phyloP scores from a whole-genome alignment of 2,113 vertebrate species.

The Megaleporinus macrocephalus region DNA sequence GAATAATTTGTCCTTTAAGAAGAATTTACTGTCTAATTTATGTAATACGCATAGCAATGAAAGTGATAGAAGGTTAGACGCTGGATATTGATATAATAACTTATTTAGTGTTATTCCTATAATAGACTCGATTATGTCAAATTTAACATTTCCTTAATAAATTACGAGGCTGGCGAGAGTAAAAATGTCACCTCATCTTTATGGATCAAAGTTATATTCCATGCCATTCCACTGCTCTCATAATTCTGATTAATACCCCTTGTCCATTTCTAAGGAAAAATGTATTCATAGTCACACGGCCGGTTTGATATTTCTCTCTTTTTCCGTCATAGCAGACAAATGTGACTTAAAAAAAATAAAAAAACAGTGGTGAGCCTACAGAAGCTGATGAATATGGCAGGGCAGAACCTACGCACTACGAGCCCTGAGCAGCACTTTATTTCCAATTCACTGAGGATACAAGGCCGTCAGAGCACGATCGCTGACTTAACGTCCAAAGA shows the following conservation, averaged over 20 bases:
- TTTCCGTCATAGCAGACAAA: conserved; percentile 15
- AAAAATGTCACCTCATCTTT: conserved; percentile 60
- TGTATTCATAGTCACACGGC: conserved; percentile 58
- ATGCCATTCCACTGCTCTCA: conserved; percentile 45
- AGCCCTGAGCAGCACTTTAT: not conserved
- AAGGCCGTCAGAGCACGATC: too few relatives aligned
- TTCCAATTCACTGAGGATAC: too few relatives aligned
- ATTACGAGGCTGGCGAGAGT: conserved; percentile 45
- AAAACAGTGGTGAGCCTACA: conserved; percentile 25
- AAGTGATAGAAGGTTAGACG: conserved; percentile 46
- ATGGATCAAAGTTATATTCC: conserved; percentile 58
- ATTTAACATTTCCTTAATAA: conserved; percentile 55
- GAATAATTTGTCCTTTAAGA: conserved; percentile 34
- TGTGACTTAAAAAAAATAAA: conserved; percentile 40
- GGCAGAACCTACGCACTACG: not conserved
- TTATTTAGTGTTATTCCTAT: conserved; percentile 56
- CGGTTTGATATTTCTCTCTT: conserved; percentile 19
- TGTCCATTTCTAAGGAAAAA: conserved; percentile 49
- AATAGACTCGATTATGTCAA: conserved; percentile 56
- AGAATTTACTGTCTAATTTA: conserved; percentile 20
- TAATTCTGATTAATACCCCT: conserved; percentile 60
- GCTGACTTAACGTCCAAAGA: not conserved
- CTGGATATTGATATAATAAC: conserved; percentile 44
- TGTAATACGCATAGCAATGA: conserved; percentile 23
- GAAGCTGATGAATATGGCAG: not conserved